A percentile compares a stretch with the other conserved stretches of the same genome.
Conservation (phyloP, 2,888 invertebrate species). For the Isoperla grammatica region DNA sequence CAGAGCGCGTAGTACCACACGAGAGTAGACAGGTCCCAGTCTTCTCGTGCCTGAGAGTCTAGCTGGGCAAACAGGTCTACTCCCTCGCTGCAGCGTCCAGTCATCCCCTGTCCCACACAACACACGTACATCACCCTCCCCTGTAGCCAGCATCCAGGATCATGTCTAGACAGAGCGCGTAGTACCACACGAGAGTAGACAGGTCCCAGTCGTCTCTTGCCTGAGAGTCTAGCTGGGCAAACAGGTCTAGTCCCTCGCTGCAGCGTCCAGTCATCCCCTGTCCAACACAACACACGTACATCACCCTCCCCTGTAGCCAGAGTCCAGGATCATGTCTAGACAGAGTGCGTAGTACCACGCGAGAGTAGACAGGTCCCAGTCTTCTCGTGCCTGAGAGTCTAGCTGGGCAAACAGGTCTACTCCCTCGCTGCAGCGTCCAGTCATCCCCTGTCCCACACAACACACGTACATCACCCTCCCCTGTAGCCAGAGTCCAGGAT, state of each 20-base stretch:
- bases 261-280: constrained; percentile 44
- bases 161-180: constrained; percentile 53
- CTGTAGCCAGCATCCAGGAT: constrained; percentile 43
- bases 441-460: constrained; percentile 37
- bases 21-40: constrained; percentile 38
- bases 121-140: background rate
- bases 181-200: constrained; percentile 47
- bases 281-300: too few relatives aligned
- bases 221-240: constrained; percentile 40
- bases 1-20: constrained; percentile 54
- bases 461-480: too few relatives aligned
- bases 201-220: constrained; percentile 38
- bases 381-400: constrained; percentile 36
- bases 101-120: constrained; percentile 37
- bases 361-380: constrained; percentile 38
- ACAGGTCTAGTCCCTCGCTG: constrained; percentile 48
- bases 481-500: constrained; percentile 50
- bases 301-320: background rate
- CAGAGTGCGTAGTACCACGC: constrained; percentile 54
- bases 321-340: constrained; percentile 52
- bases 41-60: constrained; percentile 36
- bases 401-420: constrained; percentile 46
- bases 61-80: constrained; percentile 46
- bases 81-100: constrained; percentile 48
- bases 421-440: constrained; percentile 48